Base-by-base conservation (phyloP, 1,140 invertebrate genomes). In the Drosophila ananassae region DNA sequence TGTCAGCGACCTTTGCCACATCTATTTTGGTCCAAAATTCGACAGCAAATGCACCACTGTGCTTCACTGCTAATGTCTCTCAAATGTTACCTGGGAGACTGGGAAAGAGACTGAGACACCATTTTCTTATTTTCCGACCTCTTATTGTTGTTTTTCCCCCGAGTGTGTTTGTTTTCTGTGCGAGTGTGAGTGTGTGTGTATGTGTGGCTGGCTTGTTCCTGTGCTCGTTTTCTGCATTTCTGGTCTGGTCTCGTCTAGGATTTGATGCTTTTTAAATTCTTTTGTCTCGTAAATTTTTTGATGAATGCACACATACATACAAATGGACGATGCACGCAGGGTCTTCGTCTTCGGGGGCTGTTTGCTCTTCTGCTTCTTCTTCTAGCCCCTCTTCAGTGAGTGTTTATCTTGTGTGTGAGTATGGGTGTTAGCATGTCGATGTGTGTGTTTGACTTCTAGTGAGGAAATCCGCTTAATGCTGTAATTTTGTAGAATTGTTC, bases 381-480 rank as follows among this genome's bases (percentile, higher is more conserved):
- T 28, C 22, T 28, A 47, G 10, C 51, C 51, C 32, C 6, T 24
- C 51, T 39, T 77, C 25, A 50, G 61, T 72, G 58, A 55, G 57
- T 71, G 46, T 60, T 24, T 63, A 52, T 74, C 60, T 62, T 37
- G 34, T 46, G 46, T 56, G 54, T 46, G 21, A 46, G 53, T 55
- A 44, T 73, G 46, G 66, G 54, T 75, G 54, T n/a, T 21, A 10
- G 25, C 28, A 34, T 68, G 44, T 60, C 28, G 58, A 60, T 44
- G 56, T 28, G 56, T 78, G 59, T 89, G 72, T 79, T 85, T 89
- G 84, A 89, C 83, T 89, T 89, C 67, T 77, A 79, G 75, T 73
- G 73, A 63, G 62, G 52, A 87, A 87, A 89, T 89, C 83, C 83
- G 83, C 79, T 89, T 89, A 77, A 89, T 89, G 76, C 83, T 89